These are phyloP conservation scores for Phoxinus phoxinus DNA, from an alignment of 2,113 vertebrate genomes.

Conservation along the genomic window DNA sequence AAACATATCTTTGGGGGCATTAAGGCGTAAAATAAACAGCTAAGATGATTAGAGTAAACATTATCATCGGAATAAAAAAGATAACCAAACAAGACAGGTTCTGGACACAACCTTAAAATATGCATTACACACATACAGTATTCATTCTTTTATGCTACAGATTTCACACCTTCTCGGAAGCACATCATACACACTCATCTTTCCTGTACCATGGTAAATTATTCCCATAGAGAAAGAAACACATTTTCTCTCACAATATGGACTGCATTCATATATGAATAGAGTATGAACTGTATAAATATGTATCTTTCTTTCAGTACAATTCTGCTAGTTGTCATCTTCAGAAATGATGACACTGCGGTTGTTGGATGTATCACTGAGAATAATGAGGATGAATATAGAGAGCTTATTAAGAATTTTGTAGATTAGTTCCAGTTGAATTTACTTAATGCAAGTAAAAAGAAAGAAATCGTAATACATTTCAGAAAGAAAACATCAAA, in stretches of 20 bases:
- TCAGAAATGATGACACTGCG: no score
- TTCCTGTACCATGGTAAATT: background rate
- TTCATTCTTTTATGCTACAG: background rate
- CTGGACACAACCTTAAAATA: background rate
- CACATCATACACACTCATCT: background rate
- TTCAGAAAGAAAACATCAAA: no score
- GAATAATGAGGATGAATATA: no score
- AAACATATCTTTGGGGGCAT: conserved; percentile 43
- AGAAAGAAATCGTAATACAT: no score
- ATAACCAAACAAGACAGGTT: background rate
- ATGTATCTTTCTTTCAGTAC: no score
- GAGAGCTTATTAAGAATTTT: no score
- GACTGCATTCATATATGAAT: no score
- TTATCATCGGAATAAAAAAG: conserved; percentile 4
- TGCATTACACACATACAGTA: background rate
- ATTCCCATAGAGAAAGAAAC: background rate
- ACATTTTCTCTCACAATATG: background rate
- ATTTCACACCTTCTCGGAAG: background rate
- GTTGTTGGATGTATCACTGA: no score
- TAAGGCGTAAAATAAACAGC: conserved; percentile 43
- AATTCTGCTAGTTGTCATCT: no score
- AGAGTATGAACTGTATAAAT: no score
- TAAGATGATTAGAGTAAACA: background rate
- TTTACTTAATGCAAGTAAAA: no score
- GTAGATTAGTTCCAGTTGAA: no score